Base-by-base conservation (phyloP, 2,113 vertebrate species). In the Charadrius vociferus region DNA sequence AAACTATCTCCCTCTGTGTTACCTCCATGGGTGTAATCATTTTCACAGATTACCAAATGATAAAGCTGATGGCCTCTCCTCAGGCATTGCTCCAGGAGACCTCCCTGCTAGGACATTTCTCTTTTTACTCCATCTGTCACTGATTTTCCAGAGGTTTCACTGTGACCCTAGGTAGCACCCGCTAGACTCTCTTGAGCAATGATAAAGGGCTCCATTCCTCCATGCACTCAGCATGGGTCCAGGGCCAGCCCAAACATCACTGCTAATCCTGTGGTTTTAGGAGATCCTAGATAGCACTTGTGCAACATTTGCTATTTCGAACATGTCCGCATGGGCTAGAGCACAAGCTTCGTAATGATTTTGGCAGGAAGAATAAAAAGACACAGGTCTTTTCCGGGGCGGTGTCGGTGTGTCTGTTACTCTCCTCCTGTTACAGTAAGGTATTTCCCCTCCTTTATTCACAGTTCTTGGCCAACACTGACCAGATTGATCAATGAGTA, bases 311-410 rank as follows among this genome's bases (percentile, higher is more conserved):
- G 16, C 39, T 67, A 18, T 78, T 86, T 86, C 36, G 55, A 80
- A 21, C 24, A 8, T 1, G 7, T 17, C 8, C 4, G 0, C 67
- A 41, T 8, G 3, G 32, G 24, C 45, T 23, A 50, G 30, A 86
- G 45, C 37, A 73, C 36, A 88, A 72, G 2, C 5, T 94, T 59
- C 12, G 1, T 36, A 79, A 75, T 0, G 0, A 74, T 79, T 90
- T 91, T 75, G 61, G n/a, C 62, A 88, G n/a, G 13, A 81, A 88
- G 43, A 82, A 45, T 71, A 74, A 87, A 78, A 84, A 79, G n/a
- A 59, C 43, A 68, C 0, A 5, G 43, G 12, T 34, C 15, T 70
- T 86, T 75, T 61, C 74, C 4, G 1, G 4, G 19, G 55, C 56
- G 27, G 9, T 80, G 21, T 68, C 6, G 5, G 41, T 43, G 45